Evolutionary conservation across 2,113 vertebrate genomes (phyloP).

Genomic region (Microtus ochrogaster): DNA sequence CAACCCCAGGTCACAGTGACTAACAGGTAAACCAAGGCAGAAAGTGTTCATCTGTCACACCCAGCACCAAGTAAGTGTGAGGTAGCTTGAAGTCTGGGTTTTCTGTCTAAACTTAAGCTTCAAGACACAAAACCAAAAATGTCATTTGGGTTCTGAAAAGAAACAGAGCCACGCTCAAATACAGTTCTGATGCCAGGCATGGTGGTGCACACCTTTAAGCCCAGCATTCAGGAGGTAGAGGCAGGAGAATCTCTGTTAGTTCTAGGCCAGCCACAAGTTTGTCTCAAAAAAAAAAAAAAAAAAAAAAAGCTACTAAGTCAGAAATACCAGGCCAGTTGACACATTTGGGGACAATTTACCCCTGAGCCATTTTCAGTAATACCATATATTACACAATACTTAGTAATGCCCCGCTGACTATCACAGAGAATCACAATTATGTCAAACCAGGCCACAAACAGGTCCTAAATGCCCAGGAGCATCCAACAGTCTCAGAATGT

Average conservation of each 20-base stretch:
- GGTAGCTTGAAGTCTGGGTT: not conserved
- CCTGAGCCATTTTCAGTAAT: not conserved
- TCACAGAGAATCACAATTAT: not conserved
- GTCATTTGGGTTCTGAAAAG: conserved; percentile 32
- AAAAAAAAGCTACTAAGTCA: not conserved
- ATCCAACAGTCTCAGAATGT: not conserved
- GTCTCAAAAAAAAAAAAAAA: not conserved
- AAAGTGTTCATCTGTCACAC: conserved; percentile 22
- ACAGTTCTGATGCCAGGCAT: not conserved
- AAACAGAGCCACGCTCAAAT: conserved; percentile 54
- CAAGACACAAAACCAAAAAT: conserved; percentile 62
- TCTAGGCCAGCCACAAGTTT: not conserved
- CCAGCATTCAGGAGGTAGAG: not conserved
- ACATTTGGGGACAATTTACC: not conserved
- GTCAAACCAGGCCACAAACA: not conserved
- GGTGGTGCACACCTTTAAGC: not conserved
- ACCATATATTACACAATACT: not conserved
- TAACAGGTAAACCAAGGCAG: conserved; percentile 16
- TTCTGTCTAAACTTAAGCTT: conserved; percentile 57
- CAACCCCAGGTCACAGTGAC: conserved; percentile 34
- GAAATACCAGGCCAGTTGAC: not conserved
- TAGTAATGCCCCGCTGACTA: not conserved
- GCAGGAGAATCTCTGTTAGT: not conserved
- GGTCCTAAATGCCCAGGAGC: not conserved
- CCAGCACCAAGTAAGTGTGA: not conserved